Evolutionary conservation across 2,113 vertebrate species (phyloP), one percentile per base, ranked within the genome.

Genomic region (Lipophrys pholis): DNA sequence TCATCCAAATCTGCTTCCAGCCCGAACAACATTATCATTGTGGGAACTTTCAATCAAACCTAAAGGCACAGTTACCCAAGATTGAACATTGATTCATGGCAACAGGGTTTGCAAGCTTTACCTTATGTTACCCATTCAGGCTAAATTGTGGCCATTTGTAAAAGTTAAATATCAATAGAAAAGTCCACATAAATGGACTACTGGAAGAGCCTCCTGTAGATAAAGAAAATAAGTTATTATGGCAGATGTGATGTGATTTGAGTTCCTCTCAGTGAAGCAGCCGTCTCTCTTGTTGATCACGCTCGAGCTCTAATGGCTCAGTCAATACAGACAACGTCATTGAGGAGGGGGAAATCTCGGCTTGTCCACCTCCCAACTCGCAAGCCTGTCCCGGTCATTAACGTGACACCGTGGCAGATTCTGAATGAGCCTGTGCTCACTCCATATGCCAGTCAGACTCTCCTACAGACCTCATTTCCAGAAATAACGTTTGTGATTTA

Each of bases 301-400:
- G 54, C 66, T 35, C 58, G 21, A 5, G 38, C 48, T 64, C 45
- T 87, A 89, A 92, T 88, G 43, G 73, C 59, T 80, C 68, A 7
- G 76, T 92, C 87, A 53, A 87, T 89, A 86, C 48, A 21, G 69
- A 74, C 74, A 72, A 63, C 78, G 73, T 77, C 56, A 71, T 76
- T 16, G 54, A 84, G 77, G 73, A 59, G 40, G 58, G 40, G 71
- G 76, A 77, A 85, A 85, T 83, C 72, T 81, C 42, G 76, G 77
- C 76, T 82, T 60, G 9, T 42, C 61, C 76, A 84, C 78, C 80
- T 76, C 66, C 78, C 60, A 39, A 62, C 60, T 40, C 50, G 3
- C 52, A 51, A 56, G 45, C 72, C 59, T 42, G 36, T 14, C 21
- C 16, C 35, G 10, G 41, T 56, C n/a, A 67, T 70, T 62, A 62